Evolutionary conservation across 2,888 invertebrate species (phyloP).

Genomic region (Athalia circularis): DNA sequence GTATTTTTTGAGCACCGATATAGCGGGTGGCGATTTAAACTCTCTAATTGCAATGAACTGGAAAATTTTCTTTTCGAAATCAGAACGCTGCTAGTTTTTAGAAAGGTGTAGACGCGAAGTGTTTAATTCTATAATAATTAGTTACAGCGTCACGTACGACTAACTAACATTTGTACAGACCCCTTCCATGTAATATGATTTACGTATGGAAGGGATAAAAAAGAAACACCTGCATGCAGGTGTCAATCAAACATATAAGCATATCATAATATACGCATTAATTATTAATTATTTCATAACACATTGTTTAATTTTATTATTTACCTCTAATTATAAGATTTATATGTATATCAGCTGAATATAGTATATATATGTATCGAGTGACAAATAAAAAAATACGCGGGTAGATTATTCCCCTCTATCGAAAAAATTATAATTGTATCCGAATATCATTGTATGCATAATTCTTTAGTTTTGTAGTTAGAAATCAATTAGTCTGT

Average conservation of each 20-base stretch:
- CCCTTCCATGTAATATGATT: background rate
- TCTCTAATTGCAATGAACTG: no score
- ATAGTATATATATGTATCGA: background rate
- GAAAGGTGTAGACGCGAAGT: no score
- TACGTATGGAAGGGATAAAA: background rate
- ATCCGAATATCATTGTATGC: no score
- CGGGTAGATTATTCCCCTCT: background rate
- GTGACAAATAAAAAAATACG: background rate
- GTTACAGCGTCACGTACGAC: no score
- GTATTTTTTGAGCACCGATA: no score
- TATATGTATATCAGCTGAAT: background rate
- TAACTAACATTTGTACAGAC: background rate
- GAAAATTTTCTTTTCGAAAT: no score
- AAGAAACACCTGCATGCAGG: background rate
- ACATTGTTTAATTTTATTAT: background rate
- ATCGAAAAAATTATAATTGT: background rate
- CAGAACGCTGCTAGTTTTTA: no score
- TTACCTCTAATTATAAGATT: constrained; percentile 5
- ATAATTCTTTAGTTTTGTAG: no score
- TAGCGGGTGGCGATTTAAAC: no score
- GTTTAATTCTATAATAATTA: no score
- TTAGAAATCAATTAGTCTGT: background rate
- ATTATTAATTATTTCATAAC: constrained; percentile 33
- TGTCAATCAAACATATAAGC: constrained; percentile 41
- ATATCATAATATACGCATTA: background rate